These are phyloP conservation scores for Sapajus apella DNA, from an alignment of 2,113 vertebrate genomes.

Conservation along the genomic window DNA sequence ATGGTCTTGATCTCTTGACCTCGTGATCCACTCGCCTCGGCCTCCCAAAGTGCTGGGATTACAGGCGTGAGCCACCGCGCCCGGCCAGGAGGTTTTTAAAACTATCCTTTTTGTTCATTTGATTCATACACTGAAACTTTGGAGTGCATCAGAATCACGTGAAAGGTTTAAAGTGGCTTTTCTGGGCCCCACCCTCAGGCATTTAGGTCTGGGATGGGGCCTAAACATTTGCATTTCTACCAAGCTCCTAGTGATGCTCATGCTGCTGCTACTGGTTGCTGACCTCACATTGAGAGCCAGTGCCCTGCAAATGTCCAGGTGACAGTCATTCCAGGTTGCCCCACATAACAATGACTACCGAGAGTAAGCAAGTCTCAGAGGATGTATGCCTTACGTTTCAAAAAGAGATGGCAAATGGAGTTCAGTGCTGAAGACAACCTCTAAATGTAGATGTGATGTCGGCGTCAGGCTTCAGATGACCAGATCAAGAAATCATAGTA, in stretches of 20 bases:
- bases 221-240: not conserved
- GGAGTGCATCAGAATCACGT: not conserved
- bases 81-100: slow-evolving; percentile 39
- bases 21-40: no score
- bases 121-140: not conserved
- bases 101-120: not conserved
- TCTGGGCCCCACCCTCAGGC: not conserved
- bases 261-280: not conserved
- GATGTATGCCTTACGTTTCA: not conserved
- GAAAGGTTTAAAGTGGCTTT: not conserved
- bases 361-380: slow-evolving; percentile 46
- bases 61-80: no score
- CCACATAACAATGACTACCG: slow-evolving; percentile 58
- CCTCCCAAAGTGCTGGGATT: no score
- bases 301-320: not conserved
- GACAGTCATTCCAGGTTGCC: slow-evolving; percentile 74
- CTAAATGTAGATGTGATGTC: not conserved
- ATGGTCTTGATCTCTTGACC: no score
- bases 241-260: not conserved
- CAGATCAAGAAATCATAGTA: not conserved
- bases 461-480: not conserved
- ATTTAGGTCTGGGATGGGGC: not conserved
- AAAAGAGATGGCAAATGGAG: not conserved
- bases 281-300: slow-evolving; percentile 5
- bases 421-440: not conserved